Base-by-base conservation (phyloP, 2,797 vertebrate genomes). In the Tolypeutes matacus region DNA sequence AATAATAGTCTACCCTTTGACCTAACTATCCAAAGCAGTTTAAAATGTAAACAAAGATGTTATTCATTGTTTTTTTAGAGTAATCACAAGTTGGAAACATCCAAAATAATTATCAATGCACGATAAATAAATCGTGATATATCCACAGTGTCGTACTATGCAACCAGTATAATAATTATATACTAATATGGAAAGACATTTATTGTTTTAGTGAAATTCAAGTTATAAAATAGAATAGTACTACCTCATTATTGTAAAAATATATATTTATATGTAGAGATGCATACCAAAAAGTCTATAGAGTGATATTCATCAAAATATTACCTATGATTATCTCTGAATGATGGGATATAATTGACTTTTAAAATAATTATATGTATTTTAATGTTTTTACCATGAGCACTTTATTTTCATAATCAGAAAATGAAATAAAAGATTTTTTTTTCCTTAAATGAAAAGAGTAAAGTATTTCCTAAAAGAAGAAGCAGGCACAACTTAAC, bases 171-270 rank as follows among this genome's bases (percentile, higher is more conserved):
- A 27, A 56, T 69, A 86, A 82, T 78, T 81, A 83, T 42, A 69
- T 64, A 46, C 36, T 56, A 77, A 81, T 31, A 65, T 95, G 49
- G 82, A 93, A 82, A 93, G 42, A 58, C 31, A 86, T 77, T 84
- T 94, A 39, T 73, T 78, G 6, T 89, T 96, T 96, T 91, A 77
- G 56, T 94, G 49, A 84, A 82, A 93, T 85, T 94, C 17, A 64
- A 34, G 12, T 70, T 95, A 84, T 53, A 88, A 86, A 95, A 81
- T 60, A 86, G 31, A 86, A 65, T 62, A 81, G 9, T 73, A 42
- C n/a, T 49, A 36, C 56, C 42, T 60, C 51, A 58, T 78, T 72
- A 77, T 69, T 88, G 20, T 87, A 64, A 72, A 89, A 70, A 70
- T 23, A 75, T 46, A 36, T 23, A 25, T 88, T 58, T 87, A 58